These are phyloP conservation scores for Diplodus sargus DNA, from an alignment of 2,797 vertebrate species.

Conservation along the genomic window DNA sequence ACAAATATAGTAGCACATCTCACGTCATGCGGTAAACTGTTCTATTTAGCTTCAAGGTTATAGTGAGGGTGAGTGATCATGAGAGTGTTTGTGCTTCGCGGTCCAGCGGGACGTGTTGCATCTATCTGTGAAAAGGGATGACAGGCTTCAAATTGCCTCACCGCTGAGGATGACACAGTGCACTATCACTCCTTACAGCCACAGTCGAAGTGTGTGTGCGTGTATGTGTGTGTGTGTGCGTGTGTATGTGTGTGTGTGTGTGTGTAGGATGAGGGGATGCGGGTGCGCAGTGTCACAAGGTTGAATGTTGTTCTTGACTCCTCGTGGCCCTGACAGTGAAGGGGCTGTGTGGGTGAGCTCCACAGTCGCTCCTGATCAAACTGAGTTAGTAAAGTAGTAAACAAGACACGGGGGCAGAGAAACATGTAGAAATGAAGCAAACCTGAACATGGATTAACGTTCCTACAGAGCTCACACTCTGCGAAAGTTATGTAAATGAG, in stretches of 20 bases:
- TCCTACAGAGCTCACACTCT: neutral
- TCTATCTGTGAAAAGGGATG: slow-evolving; percentile 65
- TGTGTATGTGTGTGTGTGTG: slow-evolving; percentile 31
- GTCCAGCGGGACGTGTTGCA: slow-evolving; percentile 64
- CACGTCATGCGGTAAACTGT: slow-evolving; percentile 54
- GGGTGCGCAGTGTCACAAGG: slow-evolving; percentile 55
- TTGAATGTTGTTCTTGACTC: slow-evolving; percentile 60
- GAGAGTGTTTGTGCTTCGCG: slow-evolving; percentile 67
- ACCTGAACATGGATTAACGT: slow-evolving; percentile 11
- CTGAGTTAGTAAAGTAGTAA: slow-evolving; percentile 33
- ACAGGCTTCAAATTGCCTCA: slow-evolving; percentile 72
- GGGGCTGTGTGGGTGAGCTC: slow-evolving; percentile 38
- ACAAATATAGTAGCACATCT: slow-evolving; percentile 25
- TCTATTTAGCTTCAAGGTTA: slow-evolving; percentile 64
- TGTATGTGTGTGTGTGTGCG: slow-evolving; percentile 41
- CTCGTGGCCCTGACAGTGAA: slow-evolving; percentile 47
- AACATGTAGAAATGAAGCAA: neutral
- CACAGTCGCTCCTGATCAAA: slow-evolving; percentile 41
- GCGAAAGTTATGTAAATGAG: neutral
- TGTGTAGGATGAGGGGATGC: slow-evolving; percentile 38
- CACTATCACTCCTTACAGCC: slow-evolving; percentile 66
- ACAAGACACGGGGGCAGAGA: slow-evolving; percentile 14
- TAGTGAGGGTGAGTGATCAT: slow-evolving; percentile 60
- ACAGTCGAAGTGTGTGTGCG: slow-evolving; percentile 49
- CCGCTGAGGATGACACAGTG: slow-evolving; percentile 64